Conservation (phyloP, 2,113 vertebrate genomes). For the Callipepla squamata region DNA sequence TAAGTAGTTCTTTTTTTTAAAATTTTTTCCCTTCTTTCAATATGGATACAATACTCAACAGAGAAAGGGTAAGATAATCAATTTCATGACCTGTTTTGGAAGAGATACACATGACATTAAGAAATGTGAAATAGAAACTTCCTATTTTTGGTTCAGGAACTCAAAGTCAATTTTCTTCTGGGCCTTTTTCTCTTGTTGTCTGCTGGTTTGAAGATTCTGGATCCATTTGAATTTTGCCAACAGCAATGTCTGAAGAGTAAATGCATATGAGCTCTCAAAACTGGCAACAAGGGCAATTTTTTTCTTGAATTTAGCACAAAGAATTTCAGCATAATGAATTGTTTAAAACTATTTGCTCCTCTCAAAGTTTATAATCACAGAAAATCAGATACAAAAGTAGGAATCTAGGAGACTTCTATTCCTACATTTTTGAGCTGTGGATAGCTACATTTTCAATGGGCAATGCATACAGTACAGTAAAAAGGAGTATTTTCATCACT, state of each 20-base stretch:
- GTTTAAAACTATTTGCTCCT: neutral
- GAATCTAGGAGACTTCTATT: neutral
- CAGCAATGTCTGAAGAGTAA: slow-evolving; percentile 15
- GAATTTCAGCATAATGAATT: neutral
- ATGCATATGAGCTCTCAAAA: neutral
- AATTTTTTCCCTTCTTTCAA: neutral
- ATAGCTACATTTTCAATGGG: neutral
- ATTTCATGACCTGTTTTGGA: neutral
- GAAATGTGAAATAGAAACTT: neutral
- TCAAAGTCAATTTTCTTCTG: slow-evolving; percentile 1
- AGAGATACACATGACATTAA: neutral
- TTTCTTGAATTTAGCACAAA: slow-evolving; percentile 7
- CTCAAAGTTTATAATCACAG: neutral
- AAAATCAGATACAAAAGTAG: neutral
- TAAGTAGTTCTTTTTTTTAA: neutral
- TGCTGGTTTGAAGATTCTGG: neutral
- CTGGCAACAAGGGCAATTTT: slow-evolving; percentile 14
- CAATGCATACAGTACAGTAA: neutral
- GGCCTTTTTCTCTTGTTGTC: neutral
- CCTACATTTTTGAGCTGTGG: neutral
- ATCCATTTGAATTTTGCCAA: slow-evolving; percentile 40
- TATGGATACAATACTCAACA: neutral
- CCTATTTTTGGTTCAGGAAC: neutral
- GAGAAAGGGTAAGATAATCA: neutral
- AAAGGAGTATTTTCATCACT: neutral